Conservation (phyloP, 2,113 vertebrate genomes). For the Calypte anna region DNA sequence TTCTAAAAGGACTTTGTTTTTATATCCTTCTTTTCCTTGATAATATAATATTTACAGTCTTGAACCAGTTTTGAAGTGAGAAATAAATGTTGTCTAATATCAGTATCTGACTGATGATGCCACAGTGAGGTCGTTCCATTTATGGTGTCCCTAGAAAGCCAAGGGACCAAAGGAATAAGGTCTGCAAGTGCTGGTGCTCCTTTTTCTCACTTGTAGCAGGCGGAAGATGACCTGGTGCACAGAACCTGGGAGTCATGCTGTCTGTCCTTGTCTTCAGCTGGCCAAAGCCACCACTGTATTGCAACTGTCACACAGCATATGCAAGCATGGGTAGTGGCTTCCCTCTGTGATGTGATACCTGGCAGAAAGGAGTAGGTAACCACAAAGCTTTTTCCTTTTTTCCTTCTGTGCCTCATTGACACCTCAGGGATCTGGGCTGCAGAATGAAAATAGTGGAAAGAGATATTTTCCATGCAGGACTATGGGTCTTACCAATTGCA, state of each 20-base stretch:
- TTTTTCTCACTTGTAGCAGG: not conserved
- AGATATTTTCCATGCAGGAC: not conserved
- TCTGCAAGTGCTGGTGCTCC: not conserved
- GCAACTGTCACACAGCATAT: not conserved
- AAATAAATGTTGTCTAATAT: not conserved
- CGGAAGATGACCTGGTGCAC: not conserved
- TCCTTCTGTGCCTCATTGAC: not conserved
- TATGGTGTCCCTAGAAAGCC: not conserved
- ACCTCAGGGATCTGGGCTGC: not conserved
- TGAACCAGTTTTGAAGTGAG: slow-evolving; percentile 5
- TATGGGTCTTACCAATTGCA: too few relatives aligned
- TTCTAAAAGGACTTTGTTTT: not conserved
- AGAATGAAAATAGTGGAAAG: not conserved
- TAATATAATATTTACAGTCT: not conserved
- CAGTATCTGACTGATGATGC: not conserved
- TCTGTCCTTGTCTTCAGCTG: not conserved
- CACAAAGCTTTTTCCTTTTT: not conserved
- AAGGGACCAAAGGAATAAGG: not conserved
- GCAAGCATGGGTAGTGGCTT: not conserved
- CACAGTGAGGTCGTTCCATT: not conserved
- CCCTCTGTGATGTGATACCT: not conserved
- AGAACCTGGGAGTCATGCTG: not conserved
- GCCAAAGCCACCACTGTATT: not conserved
- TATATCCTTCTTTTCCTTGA: not conserved
- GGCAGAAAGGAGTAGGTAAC: not conserved